Conservation (phyloP, 2,888 invertebrate genomes). For the Agonopterix arenella region DNA sequence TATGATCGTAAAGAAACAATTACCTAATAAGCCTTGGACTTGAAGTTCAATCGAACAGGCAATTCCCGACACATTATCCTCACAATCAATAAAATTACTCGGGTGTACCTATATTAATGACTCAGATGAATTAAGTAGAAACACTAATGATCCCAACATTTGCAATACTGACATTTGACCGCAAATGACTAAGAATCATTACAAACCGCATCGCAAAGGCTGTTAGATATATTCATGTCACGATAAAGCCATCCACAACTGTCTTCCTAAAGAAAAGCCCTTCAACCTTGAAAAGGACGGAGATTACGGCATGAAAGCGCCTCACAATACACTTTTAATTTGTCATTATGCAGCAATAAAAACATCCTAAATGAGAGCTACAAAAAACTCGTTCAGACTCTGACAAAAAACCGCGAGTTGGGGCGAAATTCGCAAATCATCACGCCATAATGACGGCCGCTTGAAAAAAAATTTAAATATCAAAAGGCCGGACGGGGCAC, state of each 20-base stretch:
- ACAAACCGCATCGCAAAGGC: no score
- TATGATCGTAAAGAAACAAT: no score
- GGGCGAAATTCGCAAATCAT: slow-evolving; percentile 76
- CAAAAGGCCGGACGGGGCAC: slow-evolving; percentile 74
- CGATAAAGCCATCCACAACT: slow-evolving; percentile 43
- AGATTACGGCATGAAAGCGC: slow-evolving; percentile 67
- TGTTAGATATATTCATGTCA: slow-evolving; percentile 16
- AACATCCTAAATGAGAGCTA: slow-evolving; percentile 71
- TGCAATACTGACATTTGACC: no score
- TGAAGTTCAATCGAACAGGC: no score
- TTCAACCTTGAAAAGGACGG: slow-evolving; percentile 49
- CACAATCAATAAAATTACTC: no score
- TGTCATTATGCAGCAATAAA: slow-evolving; percentile 74
- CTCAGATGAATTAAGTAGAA: no score
- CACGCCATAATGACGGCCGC: slow-evolving; percentile 70
- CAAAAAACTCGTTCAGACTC: slow-evolving; percentile 68
- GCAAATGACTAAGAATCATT: no score
- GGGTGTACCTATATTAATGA: no score
- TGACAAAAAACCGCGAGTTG: slow-evolving; percentile 66
- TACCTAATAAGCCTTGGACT: no score
- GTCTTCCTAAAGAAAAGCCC: slow-evolving; percentile 36
- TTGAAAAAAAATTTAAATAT: slow-evolving; percentile 77
- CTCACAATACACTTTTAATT: slow-evolving; percentile 73
- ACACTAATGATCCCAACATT: no score
- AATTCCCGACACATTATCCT: no score